Base-by-base conservation (phyloP, 2,797 vertebrate genomes). In the Coracias cyanogaster region DNA sequence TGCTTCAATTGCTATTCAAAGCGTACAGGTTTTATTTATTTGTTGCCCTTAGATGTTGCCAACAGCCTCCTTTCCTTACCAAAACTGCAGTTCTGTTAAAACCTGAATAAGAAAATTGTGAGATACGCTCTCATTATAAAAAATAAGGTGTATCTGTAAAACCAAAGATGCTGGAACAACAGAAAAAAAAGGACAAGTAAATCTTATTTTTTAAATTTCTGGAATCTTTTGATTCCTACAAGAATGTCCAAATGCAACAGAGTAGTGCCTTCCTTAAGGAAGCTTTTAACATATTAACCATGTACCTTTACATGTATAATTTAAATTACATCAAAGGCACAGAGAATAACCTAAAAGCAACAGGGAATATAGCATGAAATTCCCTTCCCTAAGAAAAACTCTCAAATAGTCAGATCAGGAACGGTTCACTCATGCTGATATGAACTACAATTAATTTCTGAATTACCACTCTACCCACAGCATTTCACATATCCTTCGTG, bases 1-100 rank as follows among this genome's bases (percentile, higher is more conserved):
- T 85, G 41, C 41, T 90, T 87, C 89, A 93, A 96, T 82, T 95
- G 78, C 57, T 77, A 51, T 28, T 82, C 61, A 49, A 62, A 2
- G 55, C 22, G 19, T 15, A 55, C 16, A 54, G 26, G 33, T 54
- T 83, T 69, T 72, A 93, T 84, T 88, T 91, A 82, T 95, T 90
- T 86, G 60, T 52, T 84, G 46, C 81, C 46, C 67, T 80, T 72
- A 35, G 33, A 82, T 84, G 61, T 21, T 43, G 77, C 33, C 41
- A 83, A 39, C 1, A 12, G 71, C 49, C 28, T 86, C 49, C 13
- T 48, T 76, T 57, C 21, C 31, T 24, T 54, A 55, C 20, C 66
- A 89, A 71, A 16, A n/a, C 31, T 2, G 3, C 26, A 92, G 43
- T 58, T 90, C 51, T 71, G 52, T 61, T 77, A 84, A 79, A 89